A percentile compares a stretch with the other conserved stretches of the same genome.
Evolutionary conservation across 2,797 vertebrate species (phyloP).

Genomic region (Acropternis orthonyx): DNA sequence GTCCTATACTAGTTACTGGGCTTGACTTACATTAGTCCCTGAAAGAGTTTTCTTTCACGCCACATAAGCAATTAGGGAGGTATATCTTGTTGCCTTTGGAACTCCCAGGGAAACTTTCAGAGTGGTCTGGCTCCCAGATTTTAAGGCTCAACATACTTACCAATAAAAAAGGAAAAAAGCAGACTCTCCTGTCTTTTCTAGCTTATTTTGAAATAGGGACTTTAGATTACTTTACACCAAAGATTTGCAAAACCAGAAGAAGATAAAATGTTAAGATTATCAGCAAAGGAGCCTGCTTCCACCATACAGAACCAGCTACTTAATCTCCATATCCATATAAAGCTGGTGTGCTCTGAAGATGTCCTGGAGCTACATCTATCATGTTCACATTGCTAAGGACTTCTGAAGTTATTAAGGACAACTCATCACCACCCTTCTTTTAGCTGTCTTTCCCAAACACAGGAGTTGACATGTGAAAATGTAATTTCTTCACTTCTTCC

Average conservation of each 20-base stretch:
- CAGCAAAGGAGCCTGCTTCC: background rate
- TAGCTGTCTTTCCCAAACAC: background rate
- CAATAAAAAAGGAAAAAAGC: background rate
- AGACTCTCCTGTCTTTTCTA: background rate
- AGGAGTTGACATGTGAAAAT: background rate
- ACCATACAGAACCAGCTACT: background rate
- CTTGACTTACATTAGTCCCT: background rate
- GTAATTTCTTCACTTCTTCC: background rate
- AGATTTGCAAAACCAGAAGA: background rate
- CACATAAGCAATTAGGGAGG: background rate
- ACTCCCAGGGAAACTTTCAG: background rate
- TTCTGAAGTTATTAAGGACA: background rate
- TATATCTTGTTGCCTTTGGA: background rate
- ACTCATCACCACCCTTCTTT: background rate
- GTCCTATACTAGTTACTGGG: background rate
- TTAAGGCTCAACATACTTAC: background rate
- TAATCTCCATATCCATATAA: background rate
- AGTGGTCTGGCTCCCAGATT: background rate
- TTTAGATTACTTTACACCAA: background rate
- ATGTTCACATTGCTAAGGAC: background rate
- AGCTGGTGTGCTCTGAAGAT: background rate
- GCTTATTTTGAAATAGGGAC: background rate
- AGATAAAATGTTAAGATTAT: background rate
- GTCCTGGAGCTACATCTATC: background rate
- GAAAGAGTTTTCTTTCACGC: background rate